Conservation (phyloP, 2,113 vertebrate species). For the Leucoraja erinaceus region DNA sequence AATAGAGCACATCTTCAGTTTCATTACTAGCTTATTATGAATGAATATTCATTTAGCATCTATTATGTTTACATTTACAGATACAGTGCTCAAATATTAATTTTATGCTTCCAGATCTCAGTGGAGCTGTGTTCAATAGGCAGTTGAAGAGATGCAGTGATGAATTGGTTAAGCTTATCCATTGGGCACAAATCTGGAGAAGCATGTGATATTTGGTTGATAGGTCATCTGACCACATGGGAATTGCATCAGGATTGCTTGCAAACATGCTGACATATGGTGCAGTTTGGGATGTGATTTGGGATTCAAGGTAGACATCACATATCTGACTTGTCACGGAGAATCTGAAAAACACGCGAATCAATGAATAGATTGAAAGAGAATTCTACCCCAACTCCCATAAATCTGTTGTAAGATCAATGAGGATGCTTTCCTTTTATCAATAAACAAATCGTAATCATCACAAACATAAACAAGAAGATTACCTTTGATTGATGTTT, state of each 20-base stretch:
- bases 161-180: conserved; percentile 10
- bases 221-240: neutral
- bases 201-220: conserved; percentile 23
- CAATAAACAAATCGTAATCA: conserved; percentile 2
- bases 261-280: conserved; percentile 9
- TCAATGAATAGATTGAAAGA: neutral
- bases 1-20: neutral
- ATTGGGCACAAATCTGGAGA: neutral
- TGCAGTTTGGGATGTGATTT: neutral
- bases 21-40: neutral
- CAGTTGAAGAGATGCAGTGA: neutral
- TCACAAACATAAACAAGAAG: neutral
- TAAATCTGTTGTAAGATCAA: neutral
- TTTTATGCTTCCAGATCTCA: neutral
- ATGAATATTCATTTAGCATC: neutral
- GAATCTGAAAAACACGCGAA: conserved; percentile 19
- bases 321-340: neutral
- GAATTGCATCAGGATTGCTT: conserved; percentile 6
- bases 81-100: conserved; percentile 14
- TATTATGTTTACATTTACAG: neutral
- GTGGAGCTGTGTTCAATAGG: neutral
- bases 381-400: neutral
- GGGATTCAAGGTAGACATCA: neutral
- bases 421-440: neutral
- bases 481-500: neutral